These are phyloP conservation scores for Cephonodes hylas DNA, from an alignment of 2,888 invertebrate genomes.

Conservation along the genomic window DNA sequence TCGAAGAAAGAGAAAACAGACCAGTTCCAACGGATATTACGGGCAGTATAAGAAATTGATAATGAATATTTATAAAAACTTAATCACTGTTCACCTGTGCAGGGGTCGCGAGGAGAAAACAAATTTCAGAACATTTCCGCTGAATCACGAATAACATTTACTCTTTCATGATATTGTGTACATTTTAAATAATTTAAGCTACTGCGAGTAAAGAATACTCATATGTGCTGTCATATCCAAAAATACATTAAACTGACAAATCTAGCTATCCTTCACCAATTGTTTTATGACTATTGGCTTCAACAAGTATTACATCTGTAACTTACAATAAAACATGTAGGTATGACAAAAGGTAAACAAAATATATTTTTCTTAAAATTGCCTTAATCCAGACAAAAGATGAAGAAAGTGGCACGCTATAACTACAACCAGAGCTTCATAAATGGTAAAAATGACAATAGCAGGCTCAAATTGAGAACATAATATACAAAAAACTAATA, in stretches of 20 bases:
- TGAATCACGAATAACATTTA: conserved; percentile 62
- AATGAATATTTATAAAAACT: conserved; percentile 79
- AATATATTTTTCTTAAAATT: neutral
- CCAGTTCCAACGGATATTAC: conserved; percentile 73
- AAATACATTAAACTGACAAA: no score
- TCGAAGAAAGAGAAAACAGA: conserved; percentile 80
- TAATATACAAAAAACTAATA: neutral
- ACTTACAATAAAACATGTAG: no score
- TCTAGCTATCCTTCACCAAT: no score
- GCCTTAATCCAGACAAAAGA: neutral
- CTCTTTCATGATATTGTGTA: conserved; percentile 26
- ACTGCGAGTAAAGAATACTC: no score
- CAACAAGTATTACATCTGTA: no score
- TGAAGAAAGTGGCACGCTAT: neutral
- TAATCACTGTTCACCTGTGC: conserved; percentile 70
- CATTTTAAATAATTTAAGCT: no score
- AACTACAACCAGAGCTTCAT: neutral
- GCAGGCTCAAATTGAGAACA: neutral
- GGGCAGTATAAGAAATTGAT: conserved; percentile 74
- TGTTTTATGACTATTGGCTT: no score
- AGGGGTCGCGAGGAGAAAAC: conserved; percentile 62
- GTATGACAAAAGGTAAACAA: neutral
- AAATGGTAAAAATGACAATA: neutral
- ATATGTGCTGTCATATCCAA: no score
- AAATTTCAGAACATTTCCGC: conserved; percentile 74